Base-by-base conservation (phyloP, 2,113 vertebrate species). In the Dascyllus trimaculatus region DNA sequence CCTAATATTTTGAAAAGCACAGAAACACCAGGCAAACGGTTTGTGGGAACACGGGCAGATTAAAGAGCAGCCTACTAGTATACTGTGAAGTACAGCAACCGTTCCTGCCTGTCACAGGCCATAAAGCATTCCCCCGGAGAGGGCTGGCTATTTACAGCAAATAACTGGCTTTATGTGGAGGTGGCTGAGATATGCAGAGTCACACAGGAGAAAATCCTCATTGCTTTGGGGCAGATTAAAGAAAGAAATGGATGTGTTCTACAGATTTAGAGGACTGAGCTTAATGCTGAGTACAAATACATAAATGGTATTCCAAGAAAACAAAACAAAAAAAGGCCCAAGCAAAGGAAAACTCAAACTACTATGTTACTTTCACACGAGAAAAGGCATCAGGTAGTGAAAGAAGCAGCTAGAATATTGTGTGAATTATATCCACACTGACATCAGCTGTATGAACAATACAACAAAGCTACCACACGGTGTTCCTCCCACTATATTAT, bases 181-280 rank as follows among this genome's bases (percentile, higher is more conserved):
- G 66, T 57, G 77, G 79, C 53, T 87, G 89, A 91, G 62, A 88
- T 81, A 92, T 82, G 85, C 77, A 81, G 65, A 88, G 76, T 69
- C 75, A 89, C 69, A 83, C 57, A 62, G 49, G 43, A 73, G 63
- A 74, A 92, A 93, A 86, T 71, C 86, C 82, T 22, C 17, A 35
- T 79, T 78, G 83, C 75, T 69, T 14, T 59, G 51, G 68, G 85
- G 72, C 19, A 75, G 86, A 90, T 91, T 89, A 92, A 75, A 79
- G 59, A 65, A 84, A 65, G 51, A 51, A 77, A 92, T 72, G 22
- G 59, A 84, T 85, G 72, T 57, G 45, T 82, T 85, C 64, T 66
- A 48, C 45, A 77, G 70, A 73, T 86, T 84, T 82, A 74, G 43
- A 79, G 71, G 78, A 82, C 87, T 60, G 71, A 66, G 62, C 57